These are phyloP conservation scores for Antechinus stuartii DNA, from an alignment of 2,113 vertebrate genomes.

Conservation along the genomic window DNA sequence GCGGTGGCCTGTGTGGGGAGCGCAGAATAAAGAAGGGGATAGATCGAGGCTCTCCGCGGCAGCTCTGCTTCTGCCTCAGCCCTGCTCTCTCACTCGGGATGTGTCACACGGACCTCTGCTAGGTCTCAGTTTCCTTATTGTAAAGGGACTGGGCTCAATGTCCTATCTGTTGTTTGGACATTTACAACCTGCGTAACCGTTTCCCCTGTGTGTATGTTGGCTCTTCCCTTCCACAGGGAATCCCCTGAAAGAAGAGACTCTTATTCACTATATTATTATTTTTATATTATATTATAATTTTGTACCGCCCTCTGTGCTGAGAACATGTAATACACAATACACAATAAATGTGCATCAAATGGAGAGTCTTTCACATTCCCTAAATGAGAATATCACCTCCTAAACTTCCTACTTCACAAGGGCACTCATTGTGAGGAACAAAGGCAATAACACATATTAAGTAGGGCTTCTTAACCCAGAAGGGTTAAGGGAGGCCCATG, in stretches of 20 bases:
- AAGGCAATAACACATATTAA: background rate
- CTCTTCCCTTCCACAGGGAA: background rate
- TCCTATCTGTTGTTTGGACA: background rate
- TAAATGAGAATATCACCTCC: background rate
- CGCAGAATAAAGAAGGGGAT: background rate
- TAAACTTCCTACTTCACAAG: background rate
- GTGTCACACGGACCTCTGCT: background rate
- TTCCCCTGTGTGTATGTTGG: background rate
- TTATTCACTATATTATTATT: background rate
- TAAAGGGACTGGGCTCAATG: background rate
- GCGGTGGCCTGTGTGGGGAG: slow-evolving; percentile 90
- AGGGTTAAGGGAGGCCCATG: background rate
- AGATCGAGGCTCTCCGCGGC: background rate
- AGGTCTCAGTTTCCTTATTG: background rate
- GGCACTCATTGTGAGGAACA: background rate
- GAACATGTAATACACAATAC: background rate
- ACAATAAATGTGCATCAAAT: background rate
- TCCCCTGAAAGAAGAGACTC: background rate
- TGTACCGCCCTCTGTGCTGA: background rate
- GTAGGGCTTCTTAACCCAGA: background rate
- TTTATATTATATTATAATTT: background rate
- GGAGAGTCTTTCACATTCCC: background rate
- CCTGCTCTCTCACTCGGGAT: background rate
- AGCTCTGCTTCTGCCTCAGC: background rate
- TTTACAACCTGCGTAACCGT: background rate